These are phyloP conservation scores for Xestia c-nigrum DNA, from an alignment of 2,888 invertebrate genomes.

Conservation along the genomic window DNA sequence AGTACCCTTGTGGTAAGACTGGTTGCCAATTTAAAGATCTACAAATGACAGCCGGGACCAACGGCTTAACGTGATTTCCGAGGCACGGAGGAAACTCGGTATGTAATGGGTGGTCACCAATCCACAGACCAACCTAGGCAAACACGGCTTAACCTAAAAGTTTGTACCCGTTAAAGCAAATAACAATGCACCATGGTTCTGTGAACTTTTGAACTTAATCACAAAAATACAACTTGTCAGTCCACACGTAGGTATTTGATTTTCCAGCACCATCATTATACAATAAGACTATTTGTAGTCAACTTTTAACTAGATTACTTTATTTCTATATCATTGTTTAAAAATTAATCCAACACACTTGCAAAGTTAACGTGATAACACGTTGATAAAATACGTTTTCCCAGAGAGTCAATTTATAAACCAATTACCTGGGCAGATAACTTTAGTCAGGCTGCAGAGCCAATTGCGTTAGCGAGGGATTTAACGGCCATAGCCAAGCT, in stretches of 20 bases:
- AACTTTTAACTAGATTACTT: background rate
- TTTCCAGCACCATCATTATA: background rate
- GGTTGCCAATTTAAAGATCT: no score
- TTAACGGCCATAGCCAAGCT: slow-evolving; percentile 32
- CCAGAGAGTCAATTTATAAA: slow-evolving; percentile 11
- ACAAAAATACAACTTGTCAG: no score
- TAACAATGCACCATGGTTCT: no score
- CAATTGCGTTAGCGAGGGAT: slow-evolving; percentile 46
- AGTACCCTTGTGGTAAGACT: no score
- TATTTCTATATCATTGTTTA: background rate
- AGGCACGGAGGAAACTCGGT: no score
- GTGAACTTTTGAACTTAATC: no score
- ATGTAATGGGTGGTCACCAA: no score
- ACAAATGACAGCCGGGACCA: no score
- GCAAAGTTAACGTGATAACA: background rate
- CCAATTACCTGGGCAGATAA: slow-evolving; percentile 37
- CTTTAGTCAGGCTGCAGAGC: slow-evolving; percentile 11
- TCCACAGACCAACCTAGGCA: no score
- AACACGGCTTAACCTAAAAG: no score
- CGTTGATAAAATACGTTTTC: slow-evolving; percentile 19
- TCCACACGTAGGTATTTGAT: background rate
- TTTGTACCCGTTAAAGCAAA: no score
- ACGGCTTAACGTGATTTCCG: no score
- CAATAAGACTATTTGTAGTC: background rate
- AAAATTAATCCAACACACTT: background rate